Base-by-base conservation (phyloP, 2,113 vertebrate genomes). In the Poeciliopsis prolifica region DNA sequence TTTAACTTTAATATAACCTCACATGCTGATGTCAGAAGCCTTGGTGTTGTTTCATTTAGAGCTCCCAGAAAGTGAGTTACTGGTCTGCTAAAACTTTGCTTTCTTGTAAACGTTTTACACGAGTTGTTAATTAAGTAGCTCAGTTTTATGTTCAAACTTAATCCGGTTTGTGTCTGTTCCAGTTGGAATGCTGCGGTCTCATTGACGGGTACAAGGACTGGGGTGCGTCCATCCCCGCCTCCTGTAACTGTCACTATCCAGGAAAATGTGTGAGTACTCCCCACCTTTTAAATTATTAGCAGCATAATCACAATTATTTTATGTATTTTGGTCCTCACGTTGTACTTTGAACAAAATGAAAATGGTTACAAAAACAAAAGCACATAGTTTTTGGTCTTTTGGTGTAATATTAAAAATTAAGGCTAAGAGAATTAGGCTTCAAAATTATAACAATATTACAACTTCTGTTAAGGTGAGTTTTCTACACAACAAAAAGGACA, bases 191-290 rank as follows among this genome's bases (percentile, higher is more conserved):
- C 81, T 93, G 92, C 30, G 92, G 92, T 75, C 87, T 93, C 0
- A 80, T 93, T 10, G 92, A 92, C 62, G 92, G 92, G 58, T 92
- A 93, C 75, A 92, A 92, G 77, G 92, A 93, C 83, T 93, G 92
- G 92, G 92, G 92, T 22, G n/a, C 88, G 2, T 71, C 86, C 67
- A 92, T 93, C 72, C 92, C 92, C 22, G 37, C 88, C 5, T 92
- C 92, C 67, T 93, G 92, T 62, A 87, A 92, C 83, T 93, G 92
- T 81, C 88, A 93, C 1, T 88, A 90, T 78, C 92, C 92, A 73
- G 92, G 90, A 58, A 92, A 85, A 90, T 93, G 92, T 3, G 92
- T 93, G 58, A 87, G 92, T 90, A 40, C 72, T 44, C 69, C 15
- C 10, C 24, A 29, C 37, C 14, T 19, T 1, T 14, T 26, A 15